Evolutionary conservation across 2,888 invertebrate genomes (phyloP), one percentile per base, ranked within the genome.

Genomic region (Aspidiotus destructor): DNA sequence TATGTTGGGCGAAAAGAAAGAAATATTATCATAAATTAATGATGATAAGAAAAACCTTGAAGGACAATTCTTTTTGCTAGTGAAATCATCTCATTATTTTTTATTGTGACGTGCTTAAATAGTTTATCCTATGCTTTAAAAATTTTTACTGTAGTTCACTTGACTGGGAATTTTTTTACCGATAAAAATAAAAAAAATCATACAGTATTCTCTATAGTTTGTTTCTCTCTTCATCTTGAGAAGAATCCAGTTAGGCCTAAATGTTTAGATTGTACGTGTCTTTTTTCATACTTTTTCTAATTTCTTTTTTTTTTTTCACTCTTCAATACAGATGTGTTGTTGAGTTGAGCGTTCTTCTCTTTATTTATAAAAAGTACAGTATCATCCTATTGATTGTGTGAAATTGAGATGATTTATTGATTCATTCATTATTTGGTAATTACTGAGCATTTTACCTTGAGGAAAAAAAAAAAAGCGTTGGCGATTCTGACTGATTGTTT

Each of bases 181-280:
- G 8, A 54, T 15, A 54, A 8, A 16, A 16, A 13, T 54, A n/a
- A 54, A 54, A n/a, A 54, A 13, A 16, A 54, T 17, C 55, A 8
- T 54, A 54, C 15, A 54, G 15, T 54, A 16, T 54, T 9, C 9
- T 54, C 9, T n/a, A 13, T 9, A n/a, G 17, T 16, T 54, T 54
- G 55, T 54, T 16, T n/a, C 15, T 13, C 17, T 16, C 8, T 54
- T 54, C 8, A 8, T n/a, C 55, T 54, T 54, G n/a, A 15, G 16
- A 54, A 9, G 55, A 54, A 58, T 67, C 67, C 67, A 58, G 28
- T 67, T 67, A 67, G 67, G 67, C 67, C 67, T 67, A 67, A 67
- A 58, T 67, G 54, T 63, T 41, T 63, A 58, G 28, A 58, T 58
- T 28, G 40, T 67, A 67, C 48, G 52, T 67, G 58, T 67, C 58